Evolutionary conservation across 1,140 invertebrate species (phyloP).

Genomic region (Ericerus pela): DNA sequence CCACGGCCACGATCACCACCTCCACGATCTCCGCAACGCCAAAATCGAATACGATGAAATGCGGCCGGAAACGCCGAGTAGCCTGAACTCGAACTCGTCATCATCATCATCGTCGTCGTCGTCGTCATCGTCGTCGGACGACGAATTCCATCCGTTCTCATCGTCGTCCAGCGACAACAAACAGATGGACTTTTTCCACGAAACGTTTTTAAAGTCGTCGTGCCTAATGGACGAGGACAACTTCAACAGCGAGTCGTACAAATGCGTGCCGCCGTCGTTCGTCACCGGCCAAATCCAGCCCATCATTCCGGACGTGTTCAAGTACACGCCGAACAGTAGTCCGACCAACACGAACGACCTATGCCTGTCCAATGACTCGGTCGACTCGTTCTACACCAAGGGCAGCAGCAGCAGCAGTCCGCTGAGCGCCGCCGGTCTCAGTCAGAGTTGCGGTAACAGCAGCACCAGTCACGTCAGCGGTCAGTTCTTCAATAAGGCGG

Average conservation of each 20-base stretch:
- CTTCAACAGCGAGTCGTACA: not conserved
- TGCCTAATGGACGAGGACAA: not conserved
- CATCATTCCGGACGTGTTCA: not conserved
- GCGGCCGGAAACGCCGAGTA: not conserved
- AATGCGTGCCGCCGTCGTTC: not conserved
- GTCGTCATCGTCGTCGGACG: slow-evolving; percentile 3
- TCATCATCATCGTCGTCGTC: no score
- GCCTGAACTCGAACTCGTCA: no score
- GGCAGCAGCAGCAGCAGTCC: no score
- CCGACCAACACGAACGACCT: not conserved
- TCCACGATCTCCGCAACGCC: not conserved
- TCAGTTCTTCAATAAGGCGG: slow-evolving; percentile 1
- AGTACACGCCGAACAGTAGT: slow-evolving; percentile 3
- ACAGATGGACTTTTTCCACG: not conserved
- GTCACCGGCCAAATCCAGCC: slow-evolving; percentile 1
- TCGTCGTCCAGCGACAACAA: not conserved
- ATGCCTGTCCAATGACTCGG: not conserved
- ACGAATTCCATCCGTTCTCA: not conserved
- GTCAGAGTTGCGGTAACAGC: no score
- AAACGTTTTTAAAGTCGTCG: not conserved
- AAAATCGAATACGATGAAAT: slow-evolving; percentile 2
- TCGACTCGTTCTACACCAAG: not conserved
- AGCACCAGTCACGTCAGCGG: not conserved
- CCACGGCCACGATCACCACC: not conserved
- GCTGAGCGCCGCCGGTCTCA: no score